Percentiles rank a stretch among this genome's conserved stretches.
Conservation (phyloP, 2,113 vertebrate species). For the Coreoperca whiteheadi region DNA sequence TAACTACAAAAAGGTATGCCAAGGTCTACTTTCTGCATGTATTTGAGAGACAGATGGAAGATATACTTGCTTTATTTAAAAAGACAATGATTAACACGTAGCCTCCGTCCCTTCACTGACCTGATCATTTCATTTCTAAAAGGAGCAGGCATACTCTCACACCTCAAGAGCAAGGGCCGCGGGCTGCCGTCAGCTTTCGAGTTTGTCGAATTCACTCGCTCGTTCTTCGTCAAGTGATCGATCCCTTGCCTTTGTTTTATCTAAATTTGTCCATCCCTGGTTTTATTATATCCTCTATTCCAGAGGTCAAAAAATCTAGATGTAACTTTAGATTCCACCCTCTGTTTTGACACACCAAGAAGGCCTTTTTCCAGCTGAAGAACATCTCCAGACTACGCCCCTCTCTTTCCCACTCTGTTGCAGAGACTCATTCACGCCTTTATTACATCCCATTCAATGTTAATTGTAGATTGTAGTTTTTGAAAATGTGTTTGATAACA, state of each 20-base stretch:
- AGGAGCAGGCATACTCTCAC: slow-evolving; percentile 97
- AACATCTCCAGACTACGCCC: no score
- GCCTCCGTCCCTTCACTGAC: background rate
- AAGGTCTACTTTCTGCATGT: background rate
- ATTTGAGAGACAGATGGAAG: background rate
- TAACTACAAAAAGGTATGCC: background rate
- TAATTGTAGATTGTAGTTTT: no score
- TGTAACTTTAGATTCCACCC: no score
- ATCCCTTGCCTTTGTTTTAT: slow-evolving; percentile 56
- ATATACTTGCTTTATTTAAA: background rate
- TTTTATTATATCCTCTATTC: no score
- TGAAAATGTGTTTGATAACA: no score
- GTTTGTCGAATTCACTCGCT: slow-evolving; percentile 98
- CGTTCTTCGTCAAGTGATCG: slow-evolving; percentile 97
- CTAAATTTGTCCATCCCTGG: no score
- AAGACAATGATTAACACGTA: slow-evolving; percentile 8
- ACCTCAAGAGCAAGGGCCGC: slow-evolving; percentile 96
- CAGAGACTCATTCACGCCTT: no score
- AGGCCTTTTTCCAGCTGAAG: no score
- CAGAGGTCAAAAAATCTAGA: no score
- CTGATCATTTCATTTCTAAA: slow-evolving; percentile 31
- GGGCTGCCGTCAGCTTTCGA: slow-evolving; percentile 95
- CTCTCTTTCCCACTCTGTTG: no score
- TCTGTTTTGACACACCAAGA: no score
- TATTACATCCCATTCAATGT: no score